Evolutionary conservation across 1,140 invertebrate species (phyloP), one percentile per base, ranked within the genome.

Genomic region (Galleria mellonella): DNA sequence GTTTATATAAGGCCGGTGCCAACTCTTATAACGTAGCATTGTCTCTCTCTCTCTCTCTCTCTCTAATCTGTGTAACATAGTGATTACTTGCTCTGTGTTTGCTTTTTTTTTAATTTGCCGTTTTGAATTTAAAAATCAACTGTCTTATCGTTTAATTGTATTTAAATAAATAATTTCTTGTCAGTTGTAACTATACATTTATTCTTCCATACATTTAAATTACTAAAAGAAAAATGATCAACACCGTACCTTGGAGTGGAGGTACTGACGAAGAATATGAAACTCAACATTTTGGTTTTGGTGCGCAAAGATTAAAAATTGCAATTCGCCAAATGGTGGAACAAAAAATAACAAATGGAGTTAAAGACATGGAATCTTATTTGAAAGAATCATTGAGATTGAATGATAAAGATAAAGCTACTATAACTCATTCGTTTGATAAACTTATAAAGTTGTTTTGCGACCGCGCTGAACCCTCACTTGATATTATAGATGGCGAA

Each of bases 251-350:
- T n/a, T 85, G 82, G 82, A 64, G 40, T 23, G 82, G 82, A 32
- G 82, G 82, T 9, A 72, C 66, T 1, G 70, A 83, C 5, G 78
- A 85, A 61, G 82, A 85, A 57, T 85, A 83, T 44, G 72, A 82
- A 58, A 83, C 82, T 1, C 77, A 85, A 41, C 68, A 75, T 49
- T 85, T 85, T 43, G 78, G 82, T 9, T 85, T 85, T 47, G 82
- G 82, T 11, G 49, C 75, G 8, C 82, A 85, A 55, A 54, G 78
- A 10, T 49, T 85, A 0, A 77, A 85, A 71, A 79, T 85, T 13
- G 62, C 82, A 4, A 59, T 83, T 7, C 65, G 82, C 2, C 62
- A 85, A 69, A 83, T 85, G 82, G 58, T 85, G n/a, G 77, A 82
- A 50, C 70, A 82, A 39, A 85, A 83, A 64, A 78, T 85, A 29